Evolutionary conservation across 1,140 invertebrate genomes (phyloP).

Genomic region (Pseudomyrmex gracilis): DNA sequence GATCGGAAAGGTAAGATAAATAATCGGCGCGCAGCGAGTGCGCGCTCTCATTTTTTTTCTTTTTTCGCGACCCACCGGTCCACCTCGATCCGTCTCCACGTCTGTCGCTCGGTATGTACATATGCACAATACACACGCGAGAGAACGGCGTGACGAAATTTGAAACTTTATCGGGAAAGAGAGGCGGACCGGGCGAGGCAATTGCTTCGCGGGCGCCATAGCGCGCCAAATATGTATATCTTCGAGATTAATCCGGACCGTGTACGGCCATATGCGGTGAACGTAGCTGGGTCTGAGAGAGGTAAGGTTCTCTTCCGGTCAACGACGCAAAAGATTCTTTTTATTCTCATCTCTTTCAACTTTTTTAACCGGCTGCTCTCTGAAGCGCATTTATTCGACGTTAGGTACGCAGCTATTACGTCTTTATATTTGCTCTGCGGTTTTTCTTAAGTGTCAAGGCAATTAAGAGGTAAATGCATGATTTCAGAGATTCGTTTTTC

Average conservation of each 20-base stretch:
- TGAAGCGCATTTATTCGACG: constrained; percentile 1
- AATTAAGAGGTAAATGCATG: constrained; percentile 23
- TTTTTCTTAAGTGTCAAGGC: neutral
- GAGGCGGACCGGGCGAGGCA: constrained; percentile 11
- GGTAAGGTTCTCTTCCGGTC: constrained; percentile 49
- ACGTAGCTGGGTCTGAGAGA: neutral
- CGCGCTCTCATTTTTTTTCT: constrained; percentile 41
- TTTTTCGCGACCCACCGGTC: constrained; percentile 27
- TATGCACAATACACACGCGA: neutral
- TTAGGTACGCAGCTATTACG: neutral
- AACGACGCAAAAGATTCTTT: constrained; percentile 27
- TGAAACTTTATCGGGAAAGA: constrained; percentile 30
- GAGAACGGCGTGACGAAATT: constrained; percentile 47
- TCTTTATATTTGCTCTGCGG: constrained; percentile 34
- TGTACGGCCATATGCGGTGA: constrained; percentile 28
- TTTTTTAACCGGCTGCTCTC: constrained; percentile 15
- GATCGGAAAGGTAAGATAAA: constrained; percentile 31
- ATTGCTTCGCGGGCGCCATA: neutral
- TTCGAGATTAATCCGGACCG: constrained; percentile 36
- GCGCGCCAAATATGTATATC: constrained; percentile 59
- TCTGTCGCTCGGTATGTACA: neutral
- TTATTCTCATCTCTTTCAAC: neutral
- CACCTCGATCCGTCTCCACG: constrained; percentile 21
- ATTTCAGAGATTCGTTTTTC: neutral
- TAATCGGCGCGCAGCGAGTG: constrained; percentile 14